Conservation (phyloP, 1,140 invertebrate genomes). For the Caerostris extrusa region DNA sequence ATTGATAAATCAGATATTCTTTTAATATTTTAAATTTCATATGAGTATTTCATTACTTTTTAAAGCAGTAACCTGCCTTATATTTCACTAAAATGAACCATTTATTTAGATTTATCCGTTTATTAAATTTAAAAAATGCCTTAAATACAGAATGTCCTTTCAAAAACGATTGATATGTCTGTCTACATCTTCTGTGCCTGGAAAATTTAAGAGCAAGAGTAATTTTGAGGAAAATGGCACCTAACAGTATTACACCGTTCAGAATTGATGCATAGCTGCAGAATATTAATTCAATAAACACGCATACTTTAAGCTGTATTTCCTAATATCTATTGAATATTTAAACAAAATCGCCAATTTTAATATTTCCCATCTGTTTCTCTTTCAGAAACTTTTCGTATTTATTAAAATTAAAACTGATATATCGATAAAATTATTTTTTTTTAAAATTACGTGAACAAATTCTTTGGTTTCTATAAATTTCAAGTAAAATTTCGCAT, state of each 20-base stretch:
- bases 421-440: not conserved
- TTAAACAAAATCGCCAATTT: not conserved
- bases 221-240: not conserved
- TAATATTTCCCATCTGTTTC: not conserved
- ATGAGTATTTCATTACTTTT: too few species aligned
- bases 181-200: not conserved
- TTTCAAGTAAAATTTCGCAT: too few species aligned
- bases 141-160: not conserved
- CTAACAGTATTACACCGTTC: not conserved
- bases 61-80: too few species aligned
- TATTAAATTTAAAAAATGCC: too few species aligned
- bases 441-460: too few species aligned
- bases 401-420: constrained; percentile 25
- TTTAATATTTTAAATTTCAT: too few species aligned
- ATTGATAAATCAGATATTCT: too few species aligned
- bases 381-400: not conserved
- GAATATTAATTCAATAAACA: not conserved
- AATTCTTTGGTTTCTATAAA: too few species aligned
- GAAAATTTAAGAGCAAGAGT: not conserved
- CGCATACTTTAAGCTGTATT: not conserved
- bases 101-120: too few species aligned
- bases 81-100: too few species aligned
- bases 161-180: not conserved
- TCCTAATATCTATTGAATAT: not conserved
- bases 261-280: not conserved